Percentiles rank a stretch among this genome's conserved stretches.
These are phyloP conservation scores for Bagarius yarrelli DNA, from an alignment of 2,113 vertebrate species.

Conservation along the genomic window DNA sequence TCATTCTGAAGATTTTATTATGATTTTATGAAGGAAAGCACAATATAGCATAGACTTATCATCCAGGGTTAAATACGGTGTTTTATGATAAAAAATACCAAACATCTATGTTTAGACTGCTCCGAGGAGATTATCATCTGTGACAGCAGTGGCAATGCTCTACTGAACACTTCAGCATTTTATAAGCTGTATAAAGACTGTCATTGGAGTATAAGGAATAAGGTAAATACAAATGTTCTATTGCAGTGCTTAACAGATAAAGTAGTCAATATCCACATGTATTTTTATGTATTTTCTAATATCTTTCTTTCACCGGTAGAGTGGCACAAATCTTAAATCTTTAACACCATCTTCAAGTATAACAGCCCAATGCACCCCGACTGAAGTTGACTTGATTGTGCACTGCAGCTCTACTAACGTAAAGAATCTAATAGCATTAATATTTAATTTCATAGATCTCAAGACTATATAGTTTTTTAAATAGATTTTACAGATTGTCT, in stretches of 20 bases:
- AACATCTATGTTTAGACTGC: not conserved
- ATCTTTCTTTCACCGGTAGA: no score
- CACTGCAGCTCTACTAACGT: not conserved
- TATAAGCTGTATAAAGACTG: not conserved
- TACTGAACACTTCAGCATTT: no score
- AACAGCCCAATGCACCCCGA: not conserved
- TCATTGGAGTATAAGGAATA: not conserved
- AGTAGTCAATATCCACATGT: no score
- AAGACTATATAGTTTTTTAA: not conserved
- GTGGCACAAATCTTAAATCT: not conserved
- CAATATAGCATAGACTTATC: no score
- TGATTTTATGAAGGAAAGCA: no score
- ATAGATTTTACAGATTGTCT: not conserved
- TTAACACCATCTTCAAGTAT: not conserved
- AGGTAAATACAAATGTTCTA: slow-evolving; percentile 1
- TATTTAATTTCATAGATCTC: not conserved
- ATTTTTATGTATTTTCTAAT: no score
- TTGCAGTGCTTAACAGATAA: not conserved
- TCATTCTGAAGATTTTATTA: no score
- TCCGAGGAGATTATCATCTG: not conserved
- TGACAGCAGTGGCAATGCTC: not conserved
- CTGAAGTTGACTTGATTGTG: not conserved
- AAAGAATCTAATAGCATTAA: not conserved
- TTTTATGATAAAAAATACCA: not conserved
- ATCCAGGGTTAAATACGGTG: no score